These are phyloP conservation scores for Phalacrocorax pelagicus DNA, from an alignment of 2,113 vertebrate genomes.

Conservation along the genomic window DNA sequence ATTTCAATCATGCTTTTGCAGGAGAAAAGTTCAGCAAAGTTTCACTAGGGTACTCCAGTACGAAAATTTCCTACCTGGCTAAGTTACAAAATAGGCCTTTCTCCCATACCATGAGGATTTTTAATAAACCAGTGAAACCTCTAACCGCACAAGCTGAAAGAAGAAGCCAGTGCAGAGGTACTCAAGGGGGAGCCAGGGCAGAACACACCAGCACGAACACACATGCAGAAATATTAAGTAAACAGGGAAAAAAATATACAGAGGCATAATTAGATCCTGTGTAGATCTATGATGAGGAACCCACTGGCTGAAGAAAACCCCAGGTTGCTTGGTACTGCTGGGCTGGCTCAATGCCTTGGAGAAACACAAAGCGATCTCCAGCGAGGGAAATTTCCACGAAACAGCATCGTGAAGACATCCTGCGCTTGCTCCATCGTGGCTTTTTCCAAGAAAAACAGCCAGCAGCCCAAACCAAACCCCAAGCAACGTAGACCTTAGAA, in stretches of 20 bases:
- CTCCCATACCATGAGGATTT: background rate
- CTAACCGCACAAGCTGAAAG: slow-evolving; percentile 43
- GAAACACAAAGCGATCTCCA: slow-evolving; percentile 59
- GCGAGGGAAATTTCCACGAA: slow-evolving; percentile 68
- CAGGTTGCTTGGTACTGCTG: slow-evolving; percentile 45
- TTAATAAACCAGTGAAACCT: slow-evolving; percentile 56
- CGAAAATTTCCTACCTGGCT: background rate
- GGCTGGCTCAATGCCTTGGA: slow-evolving; percentile 24
- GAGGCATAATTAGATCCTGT: slow-evolving; percentile 15
- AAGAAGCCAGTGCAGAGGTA: slow-evolving; percentile 18
- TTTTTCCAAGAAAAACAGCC: slow-evolving; percentile 73
- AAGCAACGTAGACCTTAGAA: slow-evolving; percentile 71
- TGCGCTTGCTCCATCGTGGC: background rate
- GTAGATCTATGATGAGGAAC: slow-evolving; percentile 35
- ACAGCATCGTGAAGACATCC: slow-evolving; percentile 53
- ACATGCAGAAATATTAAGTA: background rate
- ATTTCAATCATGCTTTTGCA: background rate
- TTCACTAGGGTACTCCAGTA: slow-evolving; percentile 1
- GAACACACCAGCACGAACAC: background rate
- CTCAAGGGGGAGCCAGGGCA: background rate
- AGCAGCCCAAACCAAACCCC: slow-evolving; percentile 59
- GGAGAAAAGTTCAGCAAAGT: background rate
- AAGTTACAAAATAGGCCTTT: background rate
- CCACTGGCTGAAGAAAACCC: background rate
- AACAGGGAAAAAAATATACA: background rate